Base-by-base conservation (phyloP, 2,888 invertebrate genomes). In the Oscheius sp. region DNA sequence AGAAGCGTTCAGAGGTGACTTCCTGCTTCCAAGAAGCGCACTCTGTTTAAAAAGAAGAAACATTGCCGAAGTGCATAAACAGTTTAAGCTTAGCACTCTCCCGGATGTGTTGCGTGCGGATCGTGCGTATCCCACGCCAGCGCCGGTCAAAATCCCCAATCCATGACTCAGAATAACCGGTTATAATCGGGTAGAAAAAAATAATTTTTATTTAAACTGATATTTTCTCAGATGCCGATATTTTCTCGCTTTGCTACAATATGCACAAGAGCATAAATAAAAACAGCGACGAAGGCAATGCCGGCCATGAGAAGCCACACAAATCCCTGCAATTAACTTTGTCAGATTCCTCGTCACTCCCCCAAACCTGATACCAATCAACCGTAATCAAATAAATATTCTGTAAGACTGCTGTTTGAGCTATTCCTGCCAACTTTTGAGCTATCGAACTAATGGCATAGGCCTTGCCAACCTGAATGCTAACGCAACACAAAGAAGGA, bases 381-480 rank as follows among this genome's bases (percentile, higher is more conserved):
- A 84, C 80, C 0, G 83, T 84, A 3, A 76, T 76, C 2, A 74
- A 79, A 65, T 84, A 84, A n/a, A 84, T 79, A 37, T 76, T 82
- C 65, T 84, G 83, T 5, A 84, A 63, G 15, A 82, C 67, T 15
- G 81, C 74, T 33, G 80, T 78, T 52, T 83, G 82, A n/a, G 76
- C 75, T 6, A 84, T 66, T 31, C 78, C 79, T 1, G 83, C 83
- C 1, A 82, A 25, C 58, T 84, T 77, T 52, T 80, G 77, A 4
- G 81, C 82, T 15, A 84, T 79, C 1, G 82, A 79, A 55, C 75
- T 76, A 8, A 84, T 75, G 3, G 84, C 84, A 63, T 73, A 84
- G 5, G 80, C 79, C 48, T 81, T 81, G 12, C 84, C 84, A 27
- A 84, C 77, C 83, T 82, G 55, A 66, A 81, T 63, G 27, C 12